Evolutionary conservation across 2,888 invertebrate genomes (phyloP).

Genomic region (Chouioia cunea): DNA sequence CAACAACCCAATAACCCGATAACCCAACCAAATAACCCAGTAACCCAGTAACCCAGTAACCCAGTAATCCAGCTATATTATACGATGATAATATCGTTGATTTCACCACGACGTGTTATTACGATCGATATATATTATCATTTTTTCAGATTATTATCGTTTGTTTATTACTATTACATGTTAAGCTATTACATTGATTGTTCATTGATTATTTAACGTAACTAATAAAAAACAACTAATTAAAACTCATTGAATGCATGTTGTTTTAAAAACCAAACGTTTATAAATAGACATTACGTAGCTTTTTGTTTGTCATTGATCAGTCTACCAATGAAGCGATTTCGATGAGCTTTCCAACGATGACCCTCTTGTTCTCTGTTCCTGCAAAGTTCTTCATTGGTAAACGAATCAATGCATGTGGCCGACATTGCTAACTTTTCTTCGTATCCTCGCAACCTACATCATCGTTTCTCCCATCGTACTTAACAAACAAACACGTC

Average conservation of each 20-base stretch:
- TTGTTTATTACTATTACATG: slow-evolving; percentile 25
- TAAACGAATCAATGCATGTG: no score
- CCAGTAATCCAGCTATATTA: slow-evolving; percentile 1
- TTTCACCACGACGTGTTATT: slow-evolving; percentile 13
- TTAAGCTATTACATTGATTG: slow-evolving; percentile 18
- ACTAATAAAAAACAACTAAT: slow-evolving; percentile 35
- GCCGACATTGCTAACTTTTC: no score
- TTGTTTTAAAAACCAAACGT: slow-evolving; percentile 10
- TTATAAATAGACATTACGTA: slow-evolving; percentile 4
- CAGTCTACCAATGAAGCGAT: slow-evolving; percentile 30
- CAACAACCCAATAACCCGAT: no score
- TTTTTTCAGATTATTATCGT: slow-evolving; percentile 13
- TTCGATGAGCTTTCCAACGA: slow-evolving; percentile 2
- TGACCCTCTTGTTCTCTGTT: no score
- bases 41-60: no score
- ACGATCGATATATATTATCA: slow-evolving; percentile 7
- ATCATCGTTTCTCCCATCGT: no score
- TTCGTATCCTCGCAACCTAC: no score
- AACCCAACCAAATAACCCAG: no score
- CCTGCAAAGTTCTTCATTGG: no score
- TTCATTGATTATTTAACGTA: slow-evolving; percentile 31
- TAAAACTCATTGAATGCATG: slow-evolving; percentile 38
- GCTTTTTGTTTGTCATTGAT: slow-evolving; percentile 10
- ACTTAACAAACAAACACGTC: no score
- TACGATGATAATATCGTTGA: slow-evolving; percentile 6